A percentile compares a stretch with the other conserved stretches of the same genome.
Evolutionary conservation across 1,140 invertebrate genomes (phyloP).

Genomic region (Nasonia giraulti): DNA sequence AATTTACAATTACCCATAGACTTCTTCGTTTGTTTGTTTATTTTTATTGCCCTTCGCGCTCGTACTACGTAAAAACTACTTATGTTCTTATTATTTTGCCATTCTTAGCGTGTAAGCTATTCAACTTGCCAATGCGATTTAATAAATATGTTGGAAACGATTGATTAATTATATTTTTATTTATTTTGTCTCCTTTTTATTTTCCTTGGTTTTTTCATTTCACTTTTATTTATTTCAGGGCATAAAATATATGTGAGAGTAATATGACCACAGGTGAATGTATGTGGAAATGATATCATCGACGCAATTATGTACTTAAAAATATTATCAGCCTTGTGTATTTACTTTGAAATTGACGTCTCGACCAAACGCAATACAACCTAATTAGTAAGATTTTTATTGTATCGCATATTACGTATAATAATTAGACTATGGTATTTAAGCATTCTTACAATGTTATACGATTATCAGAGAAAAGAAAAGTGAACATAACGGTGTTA

Average conservation of each 20-base stretch:
- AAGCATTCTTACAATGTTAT: background rate
- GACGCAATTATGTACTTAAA: background rate
- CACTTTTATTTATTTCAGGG: slow-evolving; percentile 2
- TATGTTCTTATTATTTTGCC: slow-evolving; percentile 63
- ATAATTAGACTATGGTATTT: background rate
- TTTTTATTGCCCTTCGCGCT: slow-evolving; percentile 62
- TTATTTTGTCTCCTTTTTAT: slow-evolving; percentile 47
- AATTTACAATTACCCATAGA: slow-evolving; percentile 55
- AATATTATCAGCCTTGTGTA: background rate
- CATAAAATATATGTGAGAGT: background rate
- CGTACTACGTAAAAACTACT: slow-evolving; percentile 63
- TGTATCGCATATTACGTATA: background rate
- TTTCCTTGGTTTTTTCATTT: slow-evolving; percentile 20
- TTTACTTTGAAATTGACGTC: background rate
- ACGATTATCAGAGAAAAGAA: background rate
- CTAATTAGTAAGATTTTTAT: background rate
- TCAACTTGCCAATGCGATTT: slow-evolving; percentile 71
- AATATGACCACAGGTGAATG: background rate
- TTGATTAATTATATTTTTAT: slow-evolving; percentile 49
- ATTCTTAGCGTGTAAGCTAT: slow-evolving; percentile 71
- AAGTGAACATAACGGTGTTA: background rate
- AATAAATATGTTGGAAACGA: slow-evolving; percentile 71
- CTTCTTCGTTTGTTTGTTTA: slow-evolving; percentile 56
- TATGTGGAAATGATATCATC: background rate
- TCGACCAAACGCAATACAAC: background rate